Evolutionary conservation across 2,888 invertebrate species (phyloP), one percentile per base, ranked within the genome.

Genomic region (Onchidella celtica): DNA sequence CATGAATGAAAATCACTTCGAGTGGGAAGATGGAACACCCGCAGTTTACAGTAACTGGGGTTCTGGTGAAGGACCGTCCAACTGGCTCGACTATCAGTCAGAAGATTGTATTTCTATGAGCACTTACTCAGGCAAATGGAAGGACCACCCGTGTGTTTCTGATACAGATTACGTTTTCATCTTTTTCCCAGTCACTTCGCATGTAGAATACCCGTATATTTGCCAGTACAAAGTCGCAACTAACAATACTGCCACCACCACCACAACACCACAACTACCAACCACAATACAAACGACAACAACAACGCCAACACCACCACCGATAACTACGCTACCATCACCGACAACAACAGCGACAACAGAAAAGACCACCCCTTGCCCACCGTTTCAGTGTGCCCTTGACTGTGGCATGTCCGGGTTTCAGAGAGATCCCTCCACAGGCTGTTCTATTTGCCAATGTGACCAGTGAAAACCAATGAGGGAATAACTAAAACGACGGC

Each of bases 11-110:
- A 61, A 61, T n/a, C 6, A 14, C 4, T 61, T 61, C n/a, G 61
- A 14, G 4, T 61, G 61, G 61, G 61, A 9, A 61, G 61, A 61
- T n/a, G 61, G 61, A 14, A 47, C 47, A 47, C n/a, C n/a, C n/a
- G n/a, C n/a, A n/a, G n/a, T n/a, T n/a, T 57, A 57, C 32, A 57
- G 57, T 24, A 57, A 72, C 72, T 72, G 72, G 72, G 55, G 2
- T 34, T 1, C 1, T 9, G 34, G 32, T 9, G 34, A 32, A 72
- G 72, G 55, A 21, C 57, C 29, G n/a, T n/a, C n/a, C n/a, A n/a
- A n/a, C n/a, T n/a, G n/a, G n/a, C n/a, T n/a, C n/a, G n/a, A n/a
- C n/a, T n/a, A n/a, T n/a, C n/a, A n/a, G n/a, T n/a, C n/a, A n/a
- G n/a, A n/a, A 34, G 79, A 79, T 65, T 79, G 79, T 11, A 72